phyloP scores from a whole-genome alignment of 2,797 vertebrate species.

The Chaetodon trifasciatus region DNA sequence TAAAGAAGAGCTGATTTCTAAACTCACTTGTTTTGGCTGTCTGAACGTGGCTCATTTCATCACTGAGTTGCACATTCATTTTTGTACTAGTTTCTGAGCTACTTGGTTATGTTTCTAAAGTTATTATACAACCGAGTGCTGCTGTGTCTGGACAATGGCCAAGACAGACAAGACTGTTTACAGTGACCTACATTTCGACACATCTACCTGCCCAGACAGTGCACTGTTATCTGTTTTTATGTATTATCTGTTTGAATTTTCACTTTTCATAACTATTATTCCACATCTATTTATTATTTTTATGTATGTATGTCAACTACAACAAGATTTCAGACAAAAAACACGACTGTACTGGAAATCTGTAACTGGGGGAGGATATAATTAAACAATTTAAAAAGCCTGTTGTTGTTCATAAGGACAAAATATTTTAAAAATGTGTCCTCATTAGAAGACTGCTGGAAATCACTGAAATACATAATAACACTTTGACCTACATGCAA shows the following conservation, averaged over 20 bases:
- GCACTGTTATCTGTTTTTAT: not conserved
- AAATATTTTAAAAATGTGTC: not conserved
- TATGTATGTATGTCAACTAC: not conserved
- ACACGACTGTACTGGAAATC: not conserved
- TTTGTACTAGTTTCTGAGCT: not conserved
- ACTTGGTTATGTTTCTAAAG: not conserved
- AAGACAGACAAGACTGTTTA: constrained; percentile 13
- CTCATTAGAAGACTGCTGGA: not conserved
- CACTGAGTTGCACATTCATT: not conserved
- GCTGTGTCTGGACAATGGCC: not conserved
- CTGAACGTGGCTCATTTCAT: not conserved
- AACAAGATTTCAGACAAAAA: not conserved
- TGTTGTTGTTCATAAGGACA: not conserved
- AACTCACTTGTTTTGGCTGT: not conserved
- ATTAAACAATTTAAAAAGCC: not conserved
- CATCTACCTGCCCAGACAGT: not conserved
- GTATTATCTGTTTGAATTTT: not conserved
- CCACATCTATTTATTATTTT: not conserved
- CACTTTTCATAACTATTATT: not conserved
- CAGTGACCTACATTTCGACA: not conserved
- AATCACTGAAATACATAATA: not conserved
- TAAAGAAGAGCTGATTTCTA: not conserved
- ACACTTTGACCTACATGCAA: not conserved
- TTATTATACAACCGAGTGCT: not conserved
- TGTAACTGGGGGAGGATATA: not conserved